These are phyloP conservation scores for Orientallactaga sibirica DNA, from an alignment of 2,797 vertebrate species.

Conservation along the genomic window DNA sequence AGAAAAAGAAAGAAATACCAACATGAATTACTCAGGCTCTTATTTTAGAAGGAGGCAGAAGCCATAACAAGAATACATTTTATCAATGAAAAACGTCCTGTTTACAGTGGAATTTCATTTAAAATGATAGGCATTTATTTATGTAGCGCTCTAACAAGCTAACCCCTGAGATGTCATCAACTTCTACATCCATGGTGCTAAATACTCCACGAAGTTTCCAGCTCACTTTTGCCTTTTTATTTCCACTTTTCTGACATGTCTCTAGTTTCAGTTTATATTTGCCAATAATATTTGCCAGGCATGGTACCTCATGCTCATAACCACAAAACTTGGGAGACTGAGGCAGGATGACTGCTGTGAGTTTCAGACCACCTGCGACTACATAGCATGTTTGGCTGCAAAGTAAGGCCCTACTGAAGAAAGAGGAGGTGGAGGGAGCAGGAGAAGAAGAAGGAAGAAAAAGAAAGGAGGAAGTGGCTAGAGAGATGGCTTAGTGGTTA, in stretches of 20 bases:
- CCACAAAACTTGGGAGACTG: neutral
- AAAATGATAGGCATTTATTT: slow-evolving; percentile 47
- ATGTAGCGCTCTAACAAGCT: slow-evolving; percentile 51
- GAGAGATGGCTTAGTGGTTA: too few relatives aligned
- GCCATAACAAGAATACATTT: slow-evolving; percentile 11
- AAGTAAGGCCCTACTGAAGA: neutral
- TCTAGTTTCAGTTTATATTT: slow-evolving; percentile 15
- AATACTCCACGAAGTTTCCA: neutral
- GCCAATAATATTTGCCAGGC: slow-evolving; percentile 11
- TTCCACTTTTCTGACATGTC: slow-evolving; percentile 49
- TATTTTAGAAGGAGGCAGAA: neutral
- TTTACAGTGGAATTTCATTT: slow-evolving; percentile 62
- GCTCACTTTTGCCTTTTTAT: slow-evolving; percentile 24
- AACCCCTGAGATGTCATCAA: slow-evolving; percentile 39
- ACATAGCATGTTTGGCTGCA: neutral
- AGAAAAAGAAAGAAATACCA: neutral
- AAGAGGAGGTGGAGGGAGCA: neutral
- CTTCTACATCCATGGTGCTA: neutral
- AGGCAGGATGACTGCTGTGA: neutral
- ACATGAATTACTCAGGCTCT: neutral
- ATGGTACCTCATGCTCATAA: neutral
- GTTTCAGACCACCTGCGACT: neutral
- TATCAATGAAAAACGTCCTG: slow-evolving; percentile 16
- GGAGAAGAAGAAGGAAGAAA: too few relatives aligned
- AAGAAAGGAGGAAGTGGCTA: neutral